Percentiles rank a stretch among this genome's conserved stretches.
phyloP scores from a whole-genome alignment of 2,888 invertebrate genomes.

The Heliothis peltigera region DNA sequence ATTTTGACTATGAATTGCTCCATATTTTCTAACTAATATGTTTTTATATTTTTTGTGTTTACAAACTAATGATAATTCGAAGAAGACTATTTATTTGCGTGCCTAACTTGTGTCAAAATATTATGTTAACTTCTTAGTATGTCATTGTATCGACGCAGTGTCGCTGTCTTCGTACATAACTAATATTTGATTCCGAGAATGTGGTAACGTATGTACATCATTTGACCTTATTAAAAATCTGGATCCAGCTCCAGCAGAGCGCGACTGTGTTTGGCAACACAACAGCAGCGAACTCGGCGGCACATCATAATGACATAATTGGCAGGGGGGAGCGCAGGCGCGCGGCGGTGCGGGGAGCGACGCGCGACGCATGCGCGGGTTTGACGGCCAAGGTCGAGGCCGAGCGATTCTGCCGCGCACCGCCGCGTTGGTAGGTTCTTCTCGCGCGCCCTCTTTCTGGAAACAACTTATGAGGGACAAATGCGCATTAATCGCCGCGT shows the following conservation, averaged over 20 bases:
- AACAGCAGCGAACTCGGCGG: slow-evolving; percentile 73
- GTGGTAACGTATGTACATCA: slow-evolving; percentile 47
- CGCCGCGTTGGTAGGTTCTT: slow-evolving; percentile 85
- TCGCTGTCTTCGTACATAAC: slow-evolving; percentile 20
- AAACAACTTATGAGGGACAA: slow-evolving; percentile 76
- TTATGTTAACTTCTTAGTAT: slow-evolving; percentile 7
- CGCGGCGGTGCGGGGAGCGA: slow-evolving; percentile 69
- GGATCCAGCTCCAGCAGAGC: slow-evolving; percentile 77
- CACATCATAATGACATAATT: slow-evolving; percentile 88
- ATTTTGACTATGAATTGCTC: slow-evolving; percentile 28
- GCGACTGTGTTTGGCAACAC: slow-evolving; percentile 85
- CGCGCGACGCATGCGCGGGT: slow-evolving; percentile 88
- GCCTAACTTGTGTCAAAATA: slow-evolving; percentile 21
- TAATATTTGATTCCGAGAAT: slow-evolving; percentile 40
- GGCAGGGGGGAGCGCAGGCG: slow-evolving; percentile 74
- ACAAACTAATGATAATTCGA: slow-evolving; percentile 34
- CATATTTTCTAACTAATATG: slow-evolving; percentile 9
- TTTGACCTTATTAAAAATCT: slow-evolving; percentile 67
- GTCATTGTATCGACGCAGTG: neutral
- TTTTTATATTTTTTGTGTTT: slow-evolving; percentile 22
- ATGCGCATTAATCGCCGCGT: slow-evolving; percentile 82
- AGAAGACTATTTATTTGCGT: slow-evolving; percentile 23
- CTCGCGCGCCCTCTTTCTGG: slow-evolving; percentile 79
- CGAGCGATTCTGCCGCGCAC: slow-evolving; percentile 88
- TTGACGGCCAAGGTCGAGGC: slow-evolving; percentile 90